These are phyloP conservation scores for Bruchidius siliquastri DNA, from an alignment of 2,888 invertebrate genomes.

Conservation along the genomic window DNA sequence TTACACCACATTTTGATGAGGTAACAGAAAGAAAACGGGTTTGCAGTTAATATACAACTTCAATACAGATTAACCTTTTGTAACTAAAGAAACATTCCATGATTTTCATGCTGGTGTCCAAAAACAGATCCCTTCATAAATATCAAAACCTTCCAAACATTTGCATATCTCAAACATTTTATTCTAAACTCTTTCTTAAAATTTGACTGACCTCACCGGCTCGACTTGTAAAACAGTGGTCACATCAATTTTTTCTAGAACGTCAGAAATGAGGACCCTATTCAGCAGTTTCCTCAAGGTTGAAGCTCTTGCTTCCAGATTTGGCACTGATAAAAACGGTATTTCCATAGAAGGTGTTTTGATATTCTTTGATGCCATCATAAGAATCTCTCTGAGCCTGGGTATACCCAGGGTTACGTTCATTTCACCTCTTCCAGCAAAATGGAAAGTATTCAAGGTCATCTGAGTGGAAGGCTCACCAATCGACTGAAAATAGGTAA, in stretches of 20 bases:
- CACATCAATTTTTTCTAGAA: constrained; percentile 68
- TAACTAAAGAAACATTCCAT: no score
- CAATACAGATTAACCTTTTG: no score
- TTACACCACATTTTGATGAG: no score
- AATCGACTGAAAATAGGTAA: constrained; percentile 69
- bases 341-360: constrained; percentile 97
- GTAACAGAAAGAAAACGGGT: no score
- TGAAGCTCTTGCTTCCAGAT: constrained; percentile 57
- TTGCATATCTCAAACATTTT: no score
- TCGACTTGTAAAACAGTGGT: constrained; percentile 51
- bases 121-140: no score
- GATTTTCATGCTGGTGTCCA: no score
- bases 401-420: constrained; percentile 99
- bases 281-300: constrained; percentile 69
- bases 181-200: no score
- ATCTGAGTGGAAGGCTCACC: constrained; percentile 99
- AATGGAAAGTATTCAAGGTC: constrained; percentile 99
- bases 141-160: no score
- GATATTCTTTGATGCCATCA: constrained; percentile 89
- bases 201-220: constrained; percentile 47
- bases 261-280: constrained; percentile 72
- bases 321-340: constrained; percentile 60
- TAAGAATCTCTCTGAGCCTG: constrained; percentile 90
- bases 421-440: constrained; percentile 99
- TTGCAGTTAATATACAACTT: no score